Evolutionary conservation across 2,888 invertebrate species (phyloP), one percentile per base, ranked within the genome.

Genomic region (Pristionchus arcanus): DNA sequence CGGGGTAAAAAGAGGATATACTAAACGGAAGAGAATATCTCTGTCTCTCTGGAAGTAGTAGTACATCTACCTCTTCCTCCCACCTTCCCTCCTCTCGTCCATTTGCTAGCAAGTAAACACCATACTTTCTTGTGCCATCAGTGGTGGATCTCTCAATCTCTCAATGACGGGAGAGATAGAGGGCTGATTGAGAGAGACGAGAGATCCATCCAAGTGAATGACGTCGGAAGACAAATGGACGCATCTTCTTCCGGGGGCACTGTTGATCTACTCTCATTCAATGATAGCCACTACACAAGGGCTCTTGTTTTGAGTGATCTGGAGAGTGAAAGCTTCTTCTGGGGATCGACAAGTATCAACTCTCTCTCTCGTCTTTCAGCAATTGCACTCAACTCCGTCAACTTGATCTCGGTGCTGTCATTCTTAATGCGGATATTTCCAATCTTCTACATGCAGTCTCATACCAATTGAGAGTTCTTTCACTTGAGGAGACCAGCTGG

Each of bases 401-500:
- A 25, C 66, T 92, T 42, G 91, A 92, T 59, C 86, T 92, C 4
- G 90, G 90, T 5, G 91, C 91, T 4, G 90, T 90, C 34, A 92
- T 92, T 83, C 87, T 92, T 25, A 90, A 90, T 63, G 91, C 90
- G 28, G 91, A 92, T 87, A 88, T 92, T 37, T 66, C 86, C 7
- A 55, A 53, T 25, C 71, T 91, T 0, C 90, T 92, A 15, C 85
- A 89, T 21, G 31, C 66, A 25, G 89, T 92, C 0, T 90, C 91
- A 25, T 37, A 11, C 16, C 81, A 90, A 2, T 71, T 92, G 25
- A 84, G 89, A 49, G 90, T 90, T 49, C 88, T 92, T 19, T 91
- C 91, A 9, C 89, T 92, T 19, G 91, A 92, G 49, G 92, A 92
- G 53, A 91, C 92, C 5, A 90, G 90, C 71, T 92, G 92, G 92